These are phyloP conservation scores for Urocynchramus pylzowi DNA, from an alignment of 2,113 vertebrate species.

Conservation along the genomic window DNA sequence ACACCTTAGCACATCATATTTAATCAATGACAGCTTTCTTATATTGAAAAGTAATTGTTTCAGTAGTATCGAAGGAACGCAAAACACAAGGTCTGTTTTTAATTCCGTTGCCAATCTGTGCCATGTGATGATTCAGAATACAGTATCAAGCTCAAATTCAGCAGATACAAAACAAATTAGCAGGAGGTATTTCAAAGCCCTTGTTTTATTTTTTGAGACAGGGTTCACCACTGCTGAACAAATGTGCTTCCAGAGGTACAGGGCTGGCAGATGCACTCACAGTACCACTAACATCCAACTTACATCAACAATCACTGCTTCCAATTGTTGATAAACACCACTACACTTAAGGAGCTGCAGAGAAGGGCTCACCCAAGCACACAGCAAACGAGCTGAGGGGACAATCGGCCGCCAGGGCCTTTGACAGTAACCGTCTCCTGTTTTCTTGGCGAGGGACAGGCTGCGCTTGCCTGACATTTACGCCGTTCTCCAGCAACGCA, in stretches of 20 bases:
- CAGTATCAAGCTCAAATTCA: background rate
- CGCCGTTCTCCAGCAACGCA: rapidly evolving
- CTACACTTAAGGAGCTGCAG: background rate
- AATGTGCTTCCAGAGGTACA: background rate
- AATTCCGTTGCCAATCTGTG: background rate
- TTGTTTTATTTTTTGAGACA: background rate
- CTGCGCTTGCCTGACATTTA: background rate
- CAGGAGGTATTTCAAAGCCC: background rate
- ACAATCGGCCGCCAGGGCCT: background rate
- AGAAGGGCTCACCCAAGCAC: background rate
- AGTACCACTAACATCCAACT: background rate
- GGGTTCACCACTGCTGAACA: background rate
- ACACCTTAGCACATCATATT: background rate
- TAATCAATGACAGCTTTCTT: background rate
- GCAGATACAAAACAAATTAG: background rate
- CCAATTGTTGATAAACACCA: background rate
- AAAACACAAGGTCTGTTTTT: background rate
- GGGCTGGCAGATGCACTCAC: rapidly evolving
- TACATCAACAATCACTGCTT: background rate
- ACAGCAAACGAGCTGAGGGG: background rate
- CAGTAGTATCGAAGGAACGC: background rate
- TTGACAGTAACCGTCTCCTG: background rate
- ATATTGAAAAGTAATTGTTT: background rate
- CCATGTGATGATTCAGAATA: background rate
- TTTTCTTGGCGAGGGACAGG: background rate